phyloP scores from a whole-genome alignment of 2,888 invertebrate genomes.

The Cryptus viduatorius region DNA sequence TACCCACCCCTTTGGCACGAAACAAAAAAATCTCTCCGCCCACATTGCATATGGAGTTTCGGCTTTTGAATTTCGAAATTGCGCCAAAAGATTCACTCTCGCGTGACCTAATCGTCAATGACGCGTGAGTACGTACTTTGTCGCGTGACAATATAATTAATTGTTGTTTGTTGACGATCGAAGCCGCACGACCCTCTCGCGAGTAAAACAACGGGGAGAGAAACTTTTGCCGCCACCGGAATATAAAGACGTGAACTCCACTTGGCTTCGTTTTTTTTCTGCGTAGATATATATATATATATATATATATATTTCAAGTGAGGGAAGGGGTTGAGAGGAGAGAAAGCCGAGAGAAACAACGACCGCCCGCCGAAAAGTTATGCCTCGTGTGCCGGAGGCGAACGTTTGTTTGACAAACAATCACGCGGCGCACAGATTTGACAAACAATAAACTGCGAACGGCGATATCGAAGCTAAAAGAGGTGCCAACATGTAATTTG shows the following conservation, averaged over 20 bases:
- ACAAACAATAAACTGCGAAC: constrained; percentile 39
- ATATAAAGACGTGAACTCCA: neutral
- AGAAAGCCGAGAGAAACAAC: constrained; percentile 73
- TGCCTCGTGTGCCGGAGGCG: constrained; percentile 41
- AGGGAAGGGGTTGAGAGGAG: constrained; percentile 49
- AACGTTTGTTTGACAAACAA: constrained; percentile 78
- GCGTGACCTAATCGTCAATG: constrained; percentile 74
- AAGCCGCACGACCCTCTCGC: constrained; percentile 32
- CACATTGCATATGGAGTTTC: constrained; percentile 21
- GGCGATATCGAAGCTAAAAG: constrained; percentile 52
- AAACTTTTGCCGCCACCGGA: constrained; percentile 19
- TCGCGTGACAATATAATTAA: constrained; percentile 81
- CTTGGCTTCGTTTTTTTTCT: constrained; percentile 41
- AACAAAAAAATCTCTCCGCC: constrained; percentile 44
- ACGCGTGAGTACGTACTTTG: constrained; percentile 74
- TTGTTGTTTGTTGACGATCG: constrained; percentile 57
- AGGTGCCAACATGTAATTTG: constrained; percentile 6
- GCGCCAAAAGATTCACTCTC: constrained; percentile 70
- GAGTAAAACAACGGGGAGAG: constrained; percentile 64
- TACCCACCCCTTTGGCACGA: neutral
- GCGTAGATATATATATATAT: constrained; percentile 17
- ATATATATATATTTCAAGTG: constrained; percentile 19
- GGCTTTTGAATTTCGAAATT: constrained; percentile 21
- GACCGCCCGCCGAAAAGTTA: constrained; percentile 64
- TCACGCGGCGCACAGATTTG: constrained; percentile 58